Evolutionary conservation across 2,888 invertebrate genomes (phyloP).

Genomic region (Zhuqinia jingwanae): DNA sequence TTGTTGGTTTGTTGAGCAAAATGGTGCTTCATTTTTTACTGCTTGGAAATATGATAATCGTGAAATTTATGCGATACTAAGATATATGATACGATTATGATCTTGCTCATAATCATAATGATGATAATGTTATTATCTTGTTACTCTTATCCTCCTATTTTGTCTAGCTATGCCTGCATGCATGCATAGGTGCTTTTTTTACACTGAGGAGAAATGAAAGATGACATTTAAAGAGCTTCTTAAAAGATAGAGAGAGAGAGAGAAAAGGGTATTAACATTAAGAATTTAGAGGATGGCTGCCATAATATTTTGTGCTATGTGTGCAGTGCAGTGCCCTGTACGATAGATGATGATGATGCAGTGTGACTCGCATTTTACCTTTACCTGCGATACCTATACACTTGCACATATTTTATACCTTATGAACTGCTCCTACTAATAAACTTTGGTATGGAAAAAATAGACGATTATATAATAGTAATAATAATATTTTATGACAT

Average conservation of each 20-base stretch:
- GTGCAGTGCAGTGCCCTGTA: not conserved
- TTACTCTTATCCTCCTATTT: not conserved
- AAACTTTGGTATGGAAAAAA: slow-evolving; percentile 41
- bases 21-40: not conserved
- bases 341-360: not conserved
- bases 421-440: slow-evolving; percentile 3
- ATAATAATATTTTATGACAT: slow-evolving; percentile 39
- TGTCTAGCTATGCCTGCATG: not conserved
- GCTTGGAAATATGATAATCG: slow-evolving; percentile 6
- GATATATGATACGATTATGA: slow-evolving; percentile 50
- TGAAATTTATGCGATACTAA: slow-evolving; percentile 33
- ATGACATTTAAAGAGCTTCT: slow-evolving; percentile 61
- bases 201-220: slow-evolving; percentile 31
- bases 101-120: slow-evolving; percentile 31
- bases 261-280: slow-evolving; percentile 60
- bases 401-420: no score
- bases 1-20: no score
- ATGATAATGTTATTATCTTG: slow-evolving; percentile 29
- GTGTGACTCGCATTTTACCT: not conserved
- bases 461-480: slow-evolving; percentile 20
- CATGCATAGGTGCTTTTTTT: not conserved
- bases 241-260: no score
- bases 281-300: slow-evolving; percentile 43
- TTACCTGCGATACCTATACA: no score
- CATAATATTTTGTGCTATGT: not conserved